Evolutionary conservation across 2,888 invertebrate species (phyloP), one percentile per base, ranked within the genome.

Genomic region (Dendrolimus houi): DNA sequence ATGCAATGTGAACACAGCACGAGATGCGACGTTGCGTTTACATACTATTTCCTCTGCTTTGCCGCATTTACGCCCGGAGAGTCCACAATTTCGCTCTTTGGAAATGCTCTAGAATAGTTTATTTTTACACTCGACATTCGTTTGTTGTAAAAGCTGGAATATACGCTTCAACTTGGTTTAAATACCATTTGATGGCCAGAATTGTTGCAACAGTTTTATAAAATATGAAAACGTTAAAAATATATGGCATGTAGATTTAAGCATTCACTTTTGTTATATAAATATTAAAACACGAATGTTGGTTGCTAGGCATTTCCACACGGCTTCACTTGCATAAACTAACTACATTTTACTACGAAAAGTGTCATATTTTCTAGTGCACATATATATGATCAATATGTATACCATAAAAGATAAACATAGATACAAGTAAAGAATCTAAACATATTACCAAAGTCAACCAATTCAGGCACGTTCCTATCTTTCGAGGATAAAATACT

Each of bases 11-110:
- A 70, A 72, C 60, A 62, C 13, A 58, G 58, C 67, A 60, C 57
- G 57, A 67, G 60, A 62, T 57, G 59, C 59, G 67, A 65, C 68
- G 62, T 67, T 74, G 76, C 79, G 77, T 82, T 81, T 79, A 82
- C 83, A 83, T 83, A 79, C 81, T 76, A 83, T 83, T 83, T 83
- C 80, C 81, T 71, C 64, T 67, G 70, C 75, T 77, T 75, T 74
- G 71, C 74, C 65, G 72, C 70, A 66, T 70, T 68, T 62, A 63
- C 70, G 66, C 62, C 70, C 64, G 63, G 68, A 69, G 68, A 71
- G 67, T 71, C 70, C 68, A 67, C 71, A 71, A 70, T 70, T 72
- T 71, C 64, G 58, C 64, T 61, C 68, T 68, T 66, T 66, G 64
- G 9, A 47, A 47, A 47, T 47, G 47, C 47, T 47, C 52, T 59